phyloP scores from a whole-genome alignment of 2,888 invertebrate genomes.

The Empis livida region DNA sequence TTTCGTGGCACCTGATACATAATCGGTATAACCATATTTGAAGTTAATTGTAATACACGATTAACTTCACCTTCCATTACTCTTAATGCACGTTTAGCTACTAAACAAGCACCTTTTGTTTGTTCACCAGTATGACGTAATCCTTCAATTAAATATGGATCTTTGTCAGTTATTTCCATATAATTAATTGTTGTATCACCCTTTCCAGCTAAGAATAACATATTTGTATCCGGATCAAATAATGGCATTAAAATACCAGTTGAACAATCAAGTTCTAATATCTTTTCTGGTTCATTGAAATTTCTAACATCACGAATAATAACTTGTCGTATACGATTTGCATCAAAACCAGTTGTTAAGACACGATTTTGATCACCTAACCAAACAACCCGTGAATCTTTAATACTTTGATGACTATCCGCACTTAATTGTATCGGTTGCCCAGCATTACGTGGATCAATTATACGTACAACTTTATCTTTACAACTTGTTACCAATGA shows the following conservation, averaged over 20 bases:
- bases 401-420: conserved; percentile 78
- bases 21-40: conserved; percentile 77
- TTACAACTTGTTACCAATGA: conserved; percentile 75
- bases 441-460: conserved; percentile 61
- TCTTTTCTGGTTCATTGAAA: conserved; percentile 61
- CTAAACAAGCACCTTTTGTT: conserved; percentile 84
- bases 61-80: conserved; percentile 98
- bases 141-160: conserved; percentile 82
- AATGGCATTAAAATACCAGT: conserved; percentile 87
- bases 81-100: conserved; percentile 80
- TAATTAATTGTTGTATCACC: conserved; percentile 86
- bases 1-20: conserved; percentile 91
- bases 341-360: conserved; percentile 82
- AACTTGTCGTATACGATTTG: conserved; percentile 74
- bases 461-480: conserved; percentile 75
- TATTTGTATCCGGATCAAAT: conserved; percentile 85
- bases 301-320: conserved; percentile 79
- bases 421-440: conserved; percentile 47
- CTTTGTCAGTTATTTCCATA: conserved; percentile 78
- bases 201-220: conserved; percentile 91
- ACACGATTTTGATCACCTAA: conserved; percentile 72
- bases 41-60: conserved; percentile 73
- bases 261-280: conserved; percentile 69
- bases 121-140: conserved; percentile 83
- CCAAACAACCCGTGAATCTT: conserved; percentile 86